phyloP scores from a whole-genome alignment of 2,797 vertebrate genomes.

The Paratrypauchen microcephalus region DNA sequence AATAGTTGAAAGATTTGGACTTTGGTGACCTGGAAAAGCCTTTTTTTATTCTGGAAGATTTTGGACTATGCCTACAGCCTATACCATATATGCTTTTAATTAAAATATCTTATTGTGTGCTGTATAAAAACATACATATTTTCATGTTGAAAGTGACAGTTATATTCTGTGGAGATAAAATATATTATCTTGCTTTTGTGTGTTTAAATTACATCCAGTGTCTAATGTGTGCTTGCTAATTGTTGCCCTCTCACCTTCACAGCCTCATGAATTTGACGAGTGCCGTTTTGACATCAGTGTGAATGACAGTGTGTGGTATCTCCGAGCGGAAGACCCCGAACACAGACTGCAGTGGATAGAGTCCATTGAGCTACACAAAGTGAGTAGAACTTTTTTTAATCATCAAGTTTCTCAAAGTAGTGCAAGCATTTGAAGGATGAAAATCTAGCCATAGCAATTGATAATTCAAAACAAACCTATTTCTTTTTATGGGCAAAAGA shows the following conservation, averaged over 20 bases:
- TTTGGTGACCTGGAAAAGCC: slow-evolving; percentile 32
- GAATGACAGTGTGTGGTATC: slow-evolving; percentile 97
- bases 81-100: slow-evolving; percentile 62
- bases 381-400: slow-evolving; percentile 55
- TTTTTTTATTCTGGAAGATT: slow-evolving; percentile 14
- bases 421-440: no score
- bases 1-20: slow-evolving; percentile 39
- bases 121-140: slow-evolving; percentile 13
- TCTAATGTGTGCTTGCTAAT: neutral
- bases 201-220: neutral
- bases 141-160: neutral
- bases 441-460: no score
- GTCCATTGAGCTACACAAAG: slow-evolving; percentile 95
- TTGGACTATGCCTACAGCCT: slow-evolving; percentile 28
- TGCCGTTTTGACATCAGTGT: slow-evolving; percentile 98
- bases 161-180: slow-evolving; percentile 22
- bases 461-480: no score
- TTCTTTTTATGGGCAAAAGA: no score
- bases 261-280: slow-evolving; percentile 99
- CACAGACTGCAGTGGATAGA: slow-evolving; percentile 95
- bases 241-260: slow-evolving; percentile 36
- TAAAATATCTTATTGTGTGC: slow-evolving; percentile 59
- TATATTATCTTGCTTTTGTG: neutral
- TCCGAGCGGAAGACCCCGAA: slow-evolving; percentile 92
- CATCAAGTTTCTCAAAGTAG: no score